phyloP scores from a whole-genome alignment of 2,888 invertebrate species.

The Idaea straminata region DNA sequence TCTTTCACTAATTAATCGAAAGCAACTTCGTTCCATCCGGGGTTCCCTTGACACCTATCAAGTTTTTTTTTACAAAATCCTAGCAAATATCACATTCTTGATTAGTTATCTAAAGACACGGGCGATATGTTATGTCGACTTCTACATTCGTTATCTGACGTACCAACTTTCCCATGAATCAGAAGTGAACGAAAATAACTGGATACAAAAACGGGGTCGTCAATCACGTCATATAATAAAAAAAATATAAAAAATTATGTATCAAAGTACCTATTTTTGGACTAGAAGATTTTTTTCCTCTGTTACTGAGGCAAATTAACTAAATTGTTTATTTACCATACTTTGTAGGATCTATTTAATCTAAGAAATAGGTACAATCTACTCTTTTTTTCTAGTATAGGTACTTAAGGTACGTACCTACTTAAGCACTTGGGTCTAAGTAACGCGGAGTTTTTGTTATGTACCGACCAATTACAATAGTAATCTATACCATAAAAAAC shows the following conservation, averaged over 20 bases:
- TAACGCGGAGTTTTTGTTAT: too few relatives aligned
- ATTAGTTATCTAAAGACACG: slow-evolving; percentile 15
- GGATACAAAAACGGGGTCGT: slow-evolving; percentile 40
- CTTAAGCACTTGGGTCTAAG: too few relatives aligned
- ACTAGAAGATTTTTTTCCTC: slow-evolving; percentile 3
- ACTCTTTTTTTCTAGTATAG: too few relatives aligned
- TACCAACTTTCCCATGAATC: slow-evolving; percentile 44
- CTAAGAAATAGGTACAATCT: too few relatives aligned
- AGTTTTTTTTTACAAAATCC: too few relatives aligned
- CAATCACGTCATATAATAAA: slow-evolving; percentile 40
- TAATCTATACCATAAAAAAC: too few relatives aligned
- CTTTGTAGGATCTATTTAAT: too few relatives aligned
- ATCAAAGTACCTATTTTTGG: slow-evolving; percentile 16
- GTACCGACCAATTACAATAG: too few relatives aligned
- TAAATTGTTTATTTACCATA: neutral
- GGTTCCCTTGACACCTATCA: too few relatives aligned
- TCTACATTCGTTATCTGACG: slow-evolving; percentile 21
- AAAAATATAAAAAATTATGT: slow-evolving; percentile 34
- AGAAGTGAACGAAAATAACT: slow-evolving; percentile 47
- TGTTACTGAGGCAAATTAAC: neutral
- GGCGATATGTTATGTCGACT: slow-evolving; percentile 17
- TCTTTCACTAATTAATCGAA: too few relatives aligned
- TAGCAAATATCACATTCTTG: neutral
- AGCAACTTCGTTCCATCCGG: too few relatives aligned
- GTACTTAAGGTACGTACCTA: too few relatives aligned